phyloP scores from a whole-genome alignment of 1,140 invertebrate species.

The Drosophila kanapiae region DNA sequence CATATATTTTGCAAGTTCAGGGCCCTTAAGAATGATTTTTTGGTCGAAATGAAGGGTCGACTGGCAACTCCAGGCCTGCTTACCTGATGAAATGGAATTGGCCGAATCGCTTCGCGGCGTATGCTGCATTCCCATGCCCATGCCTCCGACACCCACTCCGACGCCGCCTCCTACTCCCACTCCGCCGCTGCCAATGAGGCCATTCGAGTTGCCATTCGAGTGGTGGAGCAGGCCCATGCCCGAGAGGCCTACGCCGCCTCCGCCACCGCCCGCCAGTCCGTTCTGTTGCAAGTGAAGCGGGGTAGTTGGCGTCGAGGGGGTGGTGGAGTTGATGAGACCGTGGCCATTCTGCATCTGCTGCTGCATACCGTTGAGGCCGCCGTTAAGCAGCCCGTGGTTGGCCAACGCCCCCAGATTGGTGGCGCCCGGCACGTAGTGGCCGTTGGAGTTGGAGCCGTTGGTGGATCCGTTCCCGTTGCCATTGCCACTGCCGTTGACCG shows the following conservation, averaged over 20 bases:
- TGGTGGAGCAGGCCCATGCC: slow-evolving; percentile 59
- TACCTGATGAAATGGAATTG: slow-evolving; percentile 85
- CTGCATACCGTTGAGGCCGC: slow-evolving; percentile 52
- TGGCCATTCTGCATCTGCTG: slow-evolving; percentile 74
- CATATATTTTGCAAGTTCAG: too few species aligned
- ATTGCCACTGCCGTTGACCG: slow-evolving; percentile 75
- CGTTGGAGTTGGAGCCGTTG: slow-evolving; percentile 43
- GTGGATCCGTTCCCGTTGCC: slow-evolving; percentile 34
- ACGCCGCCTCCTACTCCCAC: slow-evolving; percentile 13
- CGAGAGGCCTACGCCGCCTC: slow-evolving; percentile 22
- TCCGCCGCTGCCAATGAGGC: slow-evolving; percentile 29
- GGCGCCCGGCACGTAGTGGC: slow-evolving; percentile 68
- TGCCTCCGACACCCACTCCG: slow-evolving; percentile 39
- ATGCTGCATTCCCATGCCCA: slow-evolving; percentile 83
- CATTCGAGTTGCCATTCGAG: slow-evolving; percentile 62
- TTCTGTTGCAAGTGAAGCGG: slow-evolving; percentile 60
- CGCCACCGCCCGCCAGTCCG: slow-evolving; percentile 30
- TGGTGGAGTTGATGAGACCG: slow-evolving; percentile 68
- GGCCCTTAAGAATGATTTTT: background rate
- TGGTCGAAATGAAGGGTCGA: background rate
- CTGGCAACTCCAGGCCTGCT: slow-evolving; percentile 4
- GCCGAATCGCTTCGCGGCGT: slow-evolving; percentile 84
- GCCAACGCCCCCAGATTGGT: slow-evolving; percentile 64
- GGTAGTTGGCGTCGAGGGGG: slow-evolving; percentile 47
- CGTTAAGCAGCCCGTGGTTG: slow-evolving; percentile 62